Base-by-base conservation (phyloP, 2,888 invertebrate genomes). In the Polydrusus tereticollis region DNA sequence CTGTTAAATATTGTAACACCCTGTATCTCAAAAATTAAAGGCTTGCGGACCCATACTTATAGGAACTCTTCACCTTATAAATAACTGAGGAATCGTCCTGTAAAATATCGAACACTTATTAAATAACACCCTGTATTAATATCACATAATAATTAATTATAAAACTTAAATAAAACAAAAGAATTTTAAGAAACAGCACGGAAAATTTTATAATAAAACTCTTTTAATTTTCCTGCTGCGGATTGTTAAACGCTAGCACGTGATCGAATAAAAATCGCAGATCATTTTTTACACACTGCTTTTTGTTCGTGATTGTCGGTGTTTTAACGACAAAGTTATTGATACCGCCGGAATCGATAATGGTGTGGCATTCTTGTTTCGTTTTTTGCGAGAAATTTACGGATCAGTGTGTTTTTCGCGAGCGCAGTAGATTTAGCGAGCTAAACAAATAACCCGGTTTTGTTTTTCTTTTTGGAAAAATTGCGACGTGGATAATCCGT, bases 261-360 rank as follows among this genome's bases (percentile, higher is more conserved):
- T 63, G 63, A 63, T 43, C 21, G 26, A 57, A 65, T 57, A 65
- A 57, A 65, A 65, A 65, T 59, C 58, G 59, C 47, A 45, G 36
- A 29, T 63, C 52, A 69, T 69, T 69, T 69, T 69, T 69, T 62
- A 52, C 36, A 65, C 41, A 43, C 26, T 12, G 38, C 20, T 64
- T 65, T 52, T 65, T 65, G 12, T 41, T 23, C 57, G 43, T 29
- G 55, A 68, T 68, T 68, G 68, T 68, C 36, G 60, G 68, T 60
- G 60, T 33, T 59, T 47, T 50, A 68, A 60, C 68, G 60, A 66
- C 58, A 33, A 36, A 47, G 66, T 66, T 66, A 66, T 68, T 59
- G 68, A 60, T 70, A 70, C 70, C 58, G 59, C 65, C 41, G 59
- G 64, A 69, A 69, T 69, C 69, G 69, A 69, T 69, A 50, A 62